These are phyloP conservation scores for Diplodus sargus DNA, from an alignment of 2,797 vertebrate genomes.

Conservation along the genomic window DNA sequence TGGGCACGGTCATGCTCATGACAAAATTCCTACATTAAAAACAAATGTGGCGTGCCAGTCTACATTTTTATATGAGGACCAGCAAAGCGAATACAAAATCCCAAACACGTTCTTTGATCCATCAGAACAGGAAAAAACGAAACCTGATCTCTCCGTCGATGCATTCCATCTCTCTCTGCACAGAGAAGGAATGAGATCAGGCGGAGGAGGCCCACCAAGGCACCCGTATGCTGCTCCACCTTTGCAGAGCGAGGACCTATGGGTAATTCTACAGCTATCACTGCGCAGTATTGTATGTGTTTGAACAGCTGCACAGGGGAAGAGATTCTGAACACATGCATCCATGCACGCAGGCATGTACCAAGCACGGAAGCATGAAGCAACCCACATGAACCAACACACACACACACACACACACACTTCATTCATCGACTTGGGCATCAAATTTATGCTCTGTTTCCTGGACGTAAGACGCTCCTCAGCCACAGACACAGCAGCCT, in stretches of 20 bases:
- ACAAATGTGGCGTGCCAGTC: conserved; percentile 61
- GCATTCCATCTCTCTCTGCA: conserved; percentile 62
- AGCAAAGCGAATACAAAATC: conserved; percentile 56
- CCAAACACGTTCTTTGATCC: conserved; percentile 79
- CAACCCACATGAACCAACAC: conserved; percentile 25
- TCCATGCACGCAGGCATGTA: conserved; percentile 44
- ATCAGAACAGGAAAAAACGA: conserved; percentile 72
- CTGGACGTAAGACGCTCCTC: conserved; percentile 65
- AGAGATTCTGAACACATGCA: conserved; percentile 59
- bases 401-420: conserved; percentile 20
- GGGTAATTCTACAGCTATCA: conserved; percentile 58
- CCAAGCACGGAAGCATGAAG: conserved; percentile 35
- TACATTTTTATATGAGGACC: conserved; percentile 56
- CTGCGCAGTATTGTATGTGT: conserved; percentile 46
- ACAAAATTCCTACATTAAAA: conserved; percentile 52
- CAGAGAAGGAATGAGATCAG: conserved; percentile 69
- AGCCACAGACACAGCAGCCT: conserved; percentile 65
- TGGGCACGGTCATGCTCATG: conserved; percentile 49
- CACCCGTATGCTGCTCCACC: conserved; percentile 58
- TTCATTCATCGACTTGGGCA: conserved; percentile 68
- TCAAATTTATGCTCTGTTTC: conserved; percentile 62
- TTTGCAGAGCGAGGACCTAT: conserved; percentile 48
- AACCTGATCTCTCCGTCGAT: conserved; percentile 70
- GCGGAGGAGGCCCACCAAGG: conserved; percentile 60
- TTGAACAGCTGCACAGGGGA: conserved; percentile 74